These are phyloP conservation scores for Aeoliscus strigatus DNA, from an alignment of 2,797 vertebrate genomes.

Conservation along the genomic window DNA sequence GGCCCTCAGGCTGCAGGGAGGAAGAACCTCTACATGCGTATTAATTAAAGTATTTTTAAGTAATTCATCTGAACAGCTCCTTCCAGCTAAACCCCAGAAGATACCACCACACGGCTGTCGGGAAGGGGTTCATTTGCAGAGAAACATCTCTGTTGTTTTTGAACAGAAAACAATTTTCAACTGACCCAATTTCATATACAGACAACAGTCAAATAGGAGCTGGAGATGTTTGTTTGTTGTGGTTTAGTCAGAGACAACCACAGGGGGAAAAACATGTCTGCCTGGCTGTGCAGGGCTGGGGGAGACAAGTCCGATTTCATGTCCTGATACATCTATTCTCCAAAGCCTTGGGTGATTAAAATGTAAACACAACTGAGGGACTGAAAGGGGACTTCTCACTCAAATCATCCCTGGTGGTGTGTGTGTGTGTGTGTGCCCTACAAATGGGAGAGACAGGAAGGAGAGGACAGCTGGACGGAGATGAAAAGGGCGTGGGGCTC, in stretches of 20 bases:
- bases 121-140: background rate
- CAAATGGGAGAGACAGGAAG: constrained; percentile 45
- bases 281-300: constrained; percentile 20
- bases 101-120: constrained; percentile 9
- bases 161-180: too few species aligned
- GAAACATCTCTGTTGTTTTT: background rate
- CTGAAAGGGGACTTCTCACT: too few species aligned
- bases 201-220: too few species aligned
- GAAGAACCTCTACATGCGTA: constrained; percentile 18
- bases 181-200: too few species aligned
- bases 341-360: constrained; percentile 21
- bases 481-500: constrained; percentile 44
- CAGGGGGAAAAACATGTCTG: background rate
- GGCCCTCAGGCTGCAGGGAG: constrained; percentile 19
- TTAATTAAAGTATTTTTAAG: constrained; percentile 41
- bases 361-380: background rate
- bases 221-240: background rate
- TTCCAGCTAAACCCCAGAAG: constrained; percentile 12
- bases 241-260: too few species aligned
- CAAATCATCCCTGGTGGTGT: too few species aligned
- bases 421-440: background rate
- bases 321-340: constrained; percentile 20
- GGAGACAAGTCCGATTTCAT: too few species aligned
- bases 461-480: constrained; percentile 56
- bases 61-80: constrained; percentile 31